A percentile compares a stretch with the other conserved stretches of the same genome.
Conservation (phyloP, 2,797 vertebrate genomes). For the Crenuchus spilurus region DNA sequence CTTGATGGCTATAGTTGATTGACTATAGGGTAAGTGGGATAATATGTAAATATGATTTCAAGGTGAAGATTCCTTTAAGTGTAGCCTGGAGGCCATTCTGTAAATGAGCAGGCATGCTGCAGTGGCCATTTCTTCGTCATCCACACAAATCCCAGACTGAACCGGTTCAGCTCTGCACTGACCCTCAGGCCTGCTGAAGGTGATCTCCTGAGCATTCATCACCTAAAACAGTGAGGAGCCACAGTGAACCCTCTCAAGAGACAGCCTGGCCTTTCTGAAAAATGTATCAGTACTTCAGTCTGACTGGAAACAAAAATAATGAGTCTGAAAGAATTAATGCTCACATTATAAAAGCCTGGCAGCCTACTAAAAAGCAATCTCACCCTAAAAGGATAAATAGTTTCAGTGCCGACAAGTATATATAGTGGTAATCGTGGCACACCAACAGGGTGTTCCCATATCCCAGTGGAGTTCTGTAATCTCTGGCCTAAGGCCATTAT, state of each 20-base stretch:
- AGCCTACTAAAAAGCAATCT: background rate
- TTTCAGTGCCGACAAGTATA: background rate
- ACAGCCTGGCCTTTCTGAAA: background rate
- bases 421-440: background rate
- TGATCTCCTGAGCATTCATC: constrained; percentile 8
- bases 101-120: background rate
- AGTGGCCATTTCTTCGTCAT: background rate
- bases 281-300: background rate
- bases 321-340: background rate
- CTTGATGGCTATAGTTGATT: too few relatives aligned
- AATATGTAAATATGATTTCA: too few relatives aligned
- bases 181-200: background rate
- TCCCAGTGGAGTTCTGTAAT: background rate
- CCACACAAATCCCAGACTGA: background rate
- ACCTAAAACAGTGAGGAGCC: background rate
- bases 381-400: background rate
- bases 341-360: background rate
- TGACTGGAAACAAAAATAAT: background rate
- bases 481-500: background rate
- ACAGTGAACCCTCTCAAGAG: background rate
- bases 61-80: too few relatives aligned
- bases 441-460: background rate
- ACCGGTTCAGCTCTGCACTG: background rate
- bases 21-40: too few relatives aligned
- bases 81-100: too few relatives aligned